Percentiles rank a stretch among this genome's conserved stretches.
These are phyloP conservation scores for Trogon surrucura DNA, from an alignment of 2,113 vertebrate species.

Conservation along the genomic window DNA sequence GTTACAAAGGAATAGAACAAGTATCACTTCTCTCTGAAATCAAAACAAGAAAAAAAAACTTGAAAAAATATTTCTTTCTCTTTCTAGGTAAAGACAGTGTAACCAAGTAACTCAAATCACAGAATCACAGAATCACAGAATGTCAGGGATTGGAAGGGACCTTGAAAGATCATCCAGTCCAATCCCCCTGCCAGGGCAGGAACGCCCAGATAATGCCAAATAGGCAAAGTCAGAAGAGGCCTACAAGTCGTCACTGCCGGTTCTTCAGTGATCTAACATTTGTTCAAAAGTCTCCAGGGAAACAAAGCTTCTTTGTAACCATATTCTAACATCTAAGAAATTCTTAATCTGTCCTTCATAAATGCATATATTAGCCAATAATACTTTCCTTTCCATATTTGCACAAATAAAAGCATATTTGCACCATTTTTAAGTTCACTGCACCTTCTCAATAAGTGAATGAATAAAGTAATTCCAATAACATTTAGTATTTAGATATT, in stretches of 20 bases:
- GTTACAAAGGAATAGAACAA: neutral
- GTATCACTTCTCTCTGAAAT: neutral
- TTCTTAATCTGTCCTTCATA: neutral
- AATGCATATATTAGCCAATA: neutral
- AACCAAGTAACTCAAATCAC: neutral
- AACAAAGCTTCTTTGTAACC: neutral
- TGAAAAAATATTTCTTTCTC: neutral
- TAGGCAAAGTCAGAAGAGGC: neutral
- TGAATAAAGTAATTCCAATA: neutral
- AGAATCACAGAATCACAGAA: too few relatives aligned
- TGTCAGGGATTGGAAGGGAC: too few relatives aligned
- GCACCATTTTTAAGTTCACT: neutral
- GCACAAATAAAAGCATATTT: neutral
- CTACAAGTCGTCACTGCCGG: neutral
- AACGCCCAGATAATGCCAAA: too few relatives aligned
- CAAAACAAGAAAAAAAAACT: neutral
- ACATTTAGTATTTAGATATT: neutral
- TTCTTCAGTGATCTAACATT: neutral
- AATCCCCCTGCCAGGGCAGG: too few relatives aligned
- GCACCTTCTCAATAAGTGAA: neutral
- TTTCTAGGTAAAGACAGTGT: neutral
- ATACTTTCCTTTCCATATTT: neutral
- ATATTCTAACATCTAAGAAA: neutral
- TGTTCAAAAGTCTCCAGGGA: neutral
- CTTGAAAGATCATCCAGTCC: too few relatives aligned